These are phyloP conservation scores for Lapara coniferarum DNA, from an alignment of 2,888 invertebrate species.

Conservation along the genomic window DNA sequence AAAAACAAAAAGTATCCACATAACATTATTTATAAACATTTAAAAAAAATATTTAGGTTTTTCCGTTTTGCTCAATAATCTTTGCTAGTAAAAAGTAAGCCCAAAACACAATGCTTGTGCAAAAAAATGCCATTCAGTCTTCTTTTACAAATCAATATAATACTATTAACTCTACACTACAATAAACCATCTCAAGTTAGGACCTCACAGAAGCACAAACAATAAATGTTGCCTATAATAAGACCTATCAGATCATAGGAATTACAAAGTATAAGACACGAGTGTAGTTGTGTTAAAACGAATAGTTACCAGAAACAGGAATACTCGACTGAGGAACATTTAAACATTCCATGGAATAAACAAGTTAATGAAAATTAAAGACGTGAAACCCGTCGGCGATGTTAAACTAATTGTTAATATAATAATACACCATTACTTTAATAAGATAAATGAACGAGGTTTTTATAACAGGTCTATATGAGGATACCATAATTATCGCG, in stretches of 20 bases:
- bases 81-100: no score
- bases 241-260: neutral
- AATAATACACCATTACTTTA: conserved; percentile 34
- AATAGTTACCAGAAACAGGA: conserved; percentile 2
- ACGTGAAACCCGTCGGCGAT: conserved; percentile 14
- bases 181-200: neutral
- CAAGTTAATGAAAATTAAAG: conserved; percentile 1
- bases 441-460: conserved; percentile 33
- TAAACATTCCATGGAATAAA: conserved; percentile 5
- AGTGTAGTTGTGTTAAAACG: neutral
- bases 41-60: no score
- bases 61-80: no score
- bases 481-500: conserved; percentile 61
- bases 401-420: conserved; percentile 21
- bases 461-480: conserved; percentile 45
- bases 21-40: no score
- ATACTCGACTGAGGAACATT: neutral
- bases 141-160: no score
- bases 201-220: neutral
- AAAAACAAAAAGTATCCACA: no score
- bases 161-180: no score
- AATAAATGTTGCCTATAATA: neutral
- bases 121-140: no score
- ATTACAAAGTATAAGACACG: neutral
- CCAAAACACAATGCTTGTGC: no score